Base-by-base conservation (phyloP, 2,113 vertebrate species). In the Nothoprocta pentlandii region DNA sequence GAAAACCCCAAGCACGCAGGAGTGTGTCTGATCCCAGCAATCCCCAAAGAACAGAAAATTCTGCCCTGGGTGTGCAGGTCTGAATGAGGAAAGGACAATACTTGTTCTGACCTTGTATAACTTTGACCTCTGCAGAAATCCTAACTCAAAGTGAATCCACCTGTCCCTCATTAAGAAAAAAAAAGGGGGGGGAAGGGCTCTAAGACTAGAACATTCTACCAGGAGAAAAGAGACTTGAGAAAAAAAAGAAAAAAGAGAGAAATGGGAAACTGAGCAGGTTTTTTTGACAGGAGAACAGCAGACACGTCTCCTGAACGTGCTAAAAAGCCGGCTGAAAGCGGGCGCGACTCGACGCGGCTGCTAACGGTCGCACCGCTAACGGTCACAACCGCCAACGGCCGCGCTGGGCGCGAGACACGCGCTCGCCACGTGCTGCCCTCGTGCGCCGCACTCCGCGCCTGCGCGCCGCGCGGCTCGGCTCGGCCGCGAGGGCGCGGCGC, bases 61-160 rank as follows among this genome's bases (percentile, higher is more conserved):
- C 1, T 2, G 6, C 1, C 6, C 8, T 2, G 12, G 8, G 12
- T 36, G 70, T 0, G 1, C 3, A 22, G 16, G 4, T 26, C 28
- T 47, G 2, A n/a, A 54, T 44, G 17, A 68, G 44, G 23, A 39
- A 36, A 62, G 22, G n/a, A 16, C 9, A 64, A 51, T 1, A 6
- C 21, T 84, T 1, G 1, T 56, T 51, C 2, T 9, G 22, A 49
- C 8, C 26, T 66, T 74, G 28, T 6, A 26, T 80, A 17, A 22
- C 4, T 64, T 73, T 16, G 5, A 8, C 9, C 11, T n/a, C 41
- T 54, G 12, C 54, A 56, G 53, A n/a, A 13, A 16, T 39, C 59
- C 10, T 5, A 56, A 26, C 6, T 25, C 28, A 53, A 73, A 5
- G 5, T 9, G 6, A 73, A 64, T 73, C 25, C 12, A 42, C 14